Evolutionary conservation across 1,140 invertebrate species (phyloP), one percentile per base, ranked within the genome.

Genomic region (Pristionchus pacificus): DNA sequence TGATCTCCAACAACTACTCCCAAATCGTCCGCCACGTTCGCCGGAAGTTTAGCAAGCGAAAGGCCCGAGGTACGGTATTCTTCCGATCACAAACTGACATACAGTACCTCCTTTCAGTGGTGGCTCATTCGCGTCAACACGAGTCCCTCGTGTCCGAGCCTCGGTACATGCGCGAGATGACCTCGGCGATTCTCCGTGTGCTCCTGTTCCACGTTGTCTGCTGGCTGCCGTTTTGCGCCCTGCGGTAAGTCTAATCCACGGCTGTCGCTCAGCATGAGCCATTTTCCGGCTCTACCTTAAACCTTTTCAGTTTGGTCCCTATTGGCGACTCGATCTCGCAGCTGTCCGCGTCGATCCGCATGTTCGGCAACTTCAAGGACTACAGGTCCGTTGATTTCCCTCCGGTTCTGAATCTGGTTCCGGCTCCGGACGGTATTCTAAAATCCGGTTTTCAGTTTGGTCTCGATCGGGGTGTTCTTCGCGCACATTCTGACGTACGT

Each of bases 171-270:
- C 74, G 77, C 59, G 78, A 82, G 33, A 82, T 84, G 76, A 82
- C 80, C 14, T 67, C 78, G 19, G 78, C 80, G 1, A 82, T 82
- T 57, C 68, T 83, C 19, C 69, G 82, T 32, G 79, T 82, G 24
- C 82, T 81, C 10, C 60, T 71, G n/a, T 82, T 82, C 61, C 80
- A 82, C 63, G 61, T 84, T 27, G 62, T 84, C 27, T 84, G 82
- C 58, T 84, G 79, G 79, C 62, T 84, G 25, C 80, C 80, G 30
- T 83, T 72, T 60, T 81, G 79, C 61, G 25, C 81, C n/a, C 60
- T 81, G 28, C 76, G 80, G 58, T 31, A 78, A 13, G 3, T 81
- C 1, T 77, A 58, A 38, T 13, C 30, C 27, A 68, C 19, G 32
- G n/a, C 49, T 55, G 33, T 19, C 13, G 27, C 32, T 65, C 15